phyloP scores from a whole-genome alignment of 2,113 vertebrate genomes.

The Oncorhynchus masou region DNA sequence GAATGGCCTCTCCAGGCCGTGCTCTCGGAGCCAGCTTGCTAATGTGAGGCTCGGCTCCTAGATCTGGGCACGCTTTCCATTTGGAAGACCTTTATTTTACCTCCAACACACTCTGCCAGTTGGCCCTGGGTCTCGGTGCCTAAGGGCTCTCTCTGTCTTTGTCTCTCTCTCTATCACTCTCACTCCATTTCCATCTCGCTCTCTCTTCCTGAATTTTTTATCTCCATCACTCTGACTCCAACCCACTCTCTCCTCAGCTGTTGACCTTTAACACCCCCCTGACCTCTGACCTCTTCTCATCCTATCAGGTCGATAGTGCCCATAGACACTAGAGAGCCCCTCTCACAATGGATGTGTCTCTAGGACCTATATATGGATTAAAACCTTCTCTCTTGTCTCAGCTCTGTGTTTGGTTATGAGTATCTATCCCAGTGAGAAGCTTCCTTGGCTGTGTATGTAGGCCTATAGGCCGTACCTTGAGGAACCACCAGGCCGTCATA shows the following conservation, averaged over 20 bases:
- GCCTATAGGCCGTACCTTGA: slow-evolving; percentile 38
- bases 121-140: slow-evolving; percentile 18
- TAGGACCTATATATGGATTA: slow-evolving; percentile 50
- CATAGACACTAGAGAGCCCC: slow-evolving; percentile 27
- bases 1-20: slow-evolving; percentile 30
- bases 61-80: slow-evolving; percentile 39
- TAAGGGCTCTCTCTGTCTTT: slow-evolving; percentile 10
- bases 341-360: slow-evolving; percentile 58
- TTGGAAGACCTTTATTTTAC: slow-evolving; percentile 43
- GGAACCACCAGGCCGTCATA: slow-evolving; percentile 26
- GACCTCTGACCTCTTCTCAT: slow-evolving; percentile 64
- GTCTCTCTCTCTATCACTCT: slow-evolving; percentile 20
- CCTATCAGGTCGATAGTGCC: slow-evolving; percentile 41
- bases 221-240: slow-evolving; percentile 5
- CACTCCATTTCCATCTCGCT: slow-evolving; percentile 25
- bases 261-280: slow-evolving; percentile 57
- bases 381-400: slow-evolving; percentile 7
- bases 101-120: slow-evolving; percentile 33
- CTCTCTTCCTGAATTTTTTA: slow-evolving; percentile 1
- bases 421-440: slow-evolving; percentile 4
- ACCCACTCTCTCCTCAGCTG: slow-evolving; percentile 60
- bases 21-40: slow-evolving; percentile 50
- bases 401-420: no score
- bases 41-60: slow-evolving; percentile 31
- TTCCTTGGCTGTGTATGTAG: slow-evolving; percentile 42